Evolutionary conservation across 2,888 invertebrate genomes (phyloP).

Genomic region (Helicoverpa assulta): DNA sequence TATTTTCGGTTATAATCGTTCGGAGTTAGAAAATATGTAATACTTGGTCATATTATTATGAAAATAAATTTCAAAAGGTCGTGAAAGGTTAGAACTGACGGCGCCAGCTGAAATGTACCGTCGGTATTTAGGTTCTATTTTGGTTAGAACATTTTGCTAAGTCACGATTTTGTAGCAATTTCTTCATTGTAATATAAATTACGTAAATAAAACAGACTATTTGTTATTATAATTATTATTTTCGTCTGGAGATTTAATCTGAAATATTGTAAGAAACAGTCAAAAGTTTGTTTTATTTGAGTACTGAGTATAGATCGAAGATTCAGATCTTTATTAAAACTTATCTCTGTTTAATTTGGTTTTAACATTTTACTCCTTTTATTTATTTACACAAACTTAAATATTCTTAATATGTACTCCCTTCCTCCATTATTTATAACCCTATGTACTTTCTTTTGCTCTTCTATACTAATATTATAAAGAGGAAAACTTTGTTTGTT

Average conservation of each 20-base stretch:
- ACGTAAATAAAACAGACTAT: not conserved
- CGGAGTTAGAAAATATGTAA: slow-evolving; percentile 50
- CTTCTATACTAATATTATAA: no score
- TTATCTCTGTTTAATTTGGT: no score
- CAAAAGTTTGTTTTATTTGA: not conserved
- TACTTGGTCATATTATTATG: slow-evolving; percentile 42
- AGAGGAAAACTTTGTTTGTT: no score
- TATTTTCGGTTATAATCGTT: slow-evolving; percentile 42
- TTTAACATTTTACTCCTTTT: no score
- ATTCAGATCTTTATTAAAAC: no score
- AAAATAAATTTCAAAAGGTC: slow-evolving; percentile 53
- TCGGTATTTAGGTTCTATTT: slow-evolving; percentile 24
- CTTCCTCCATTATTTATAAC: no score
- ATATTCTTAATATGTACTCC: no score
- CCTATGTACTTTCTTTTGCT: no score
- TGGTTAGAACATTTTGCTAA: slow-evolving; percentile 18
- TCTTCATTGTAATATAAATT: slow-evolving; percentile 7
- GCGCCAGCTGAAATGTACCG: slow-evolving; percentile 31
- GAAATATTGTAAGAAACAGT: not conserved
- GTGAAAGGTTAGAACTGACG: slow-evolving; percentile 39
- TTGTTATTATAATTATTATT: slow-evolving; percentile 2
- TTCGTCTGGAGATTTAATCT: not conserved
- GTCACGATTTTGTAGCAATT: slow-evolving; percentile 39
- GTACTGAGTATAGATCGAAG: no score
- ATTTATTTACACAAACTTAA: no score